phyloP scores from a whole-genome alignment of 2,113 vertebrate genomes.

The Oceanodroma tethys region DNA sequence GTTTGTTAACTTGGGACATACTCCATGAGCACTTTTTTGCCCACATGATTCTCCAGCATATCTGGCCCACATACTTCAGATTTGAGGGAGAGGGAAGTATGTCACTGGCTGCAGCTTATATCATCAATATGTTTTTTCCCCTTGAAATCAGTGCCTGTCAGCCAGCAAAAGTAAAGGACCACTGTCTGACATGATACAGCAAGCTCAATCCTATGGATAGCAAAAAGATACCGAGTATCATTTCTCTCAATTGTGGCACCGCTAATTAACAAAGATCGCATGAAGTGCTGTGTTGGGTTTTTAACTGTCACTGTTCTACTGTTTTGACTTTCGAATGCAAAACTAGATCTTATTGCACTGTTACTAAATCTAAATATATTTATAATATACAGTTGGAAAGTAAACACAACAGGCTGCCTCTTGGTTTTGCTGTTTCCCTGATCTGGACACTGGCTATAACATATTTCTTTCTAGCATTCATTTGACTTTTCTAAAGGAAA shows the following conservation, averaged over 20 bases:
- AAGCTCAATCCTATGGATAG: neutral
- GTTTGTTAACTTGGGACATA: neutral
- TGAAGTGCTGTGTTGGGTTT: neutral
- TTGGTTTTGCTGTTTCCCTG: neutral
- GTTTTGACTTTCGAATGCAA: neutral
- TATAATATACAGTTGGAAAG: neutral
- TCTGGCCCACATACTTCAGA: neutral
- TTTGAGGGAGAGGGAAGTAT: neutral
- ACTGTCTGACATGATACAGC: neutral
- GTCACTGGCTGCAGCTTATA: neutral
- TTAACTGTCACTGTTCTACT: neutral
- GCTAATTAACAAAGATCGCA: neutral
- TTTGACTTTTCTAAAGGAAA: neutral
- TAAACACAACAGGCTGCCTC: neutral
- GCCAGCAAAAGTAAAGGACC: neutral
- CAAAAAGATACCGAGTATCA: neutral
- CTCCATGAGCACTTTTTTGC: neutral
- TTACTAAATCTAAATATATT: neutral
- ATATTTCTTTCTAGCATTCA: neutral
- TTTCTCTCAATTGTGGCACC: neutral
- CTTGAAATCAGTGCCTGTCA: neutral
- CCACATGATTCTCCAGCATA: neutral
- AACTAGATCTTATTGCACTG: neutral
- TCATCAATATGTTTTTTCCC: fast-evolving
- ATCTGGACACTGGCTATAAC: neutral